phyloP scores from a whole-genome alignment of 2,113 vertebrate genomes.

The Strix aluco region DNA sequence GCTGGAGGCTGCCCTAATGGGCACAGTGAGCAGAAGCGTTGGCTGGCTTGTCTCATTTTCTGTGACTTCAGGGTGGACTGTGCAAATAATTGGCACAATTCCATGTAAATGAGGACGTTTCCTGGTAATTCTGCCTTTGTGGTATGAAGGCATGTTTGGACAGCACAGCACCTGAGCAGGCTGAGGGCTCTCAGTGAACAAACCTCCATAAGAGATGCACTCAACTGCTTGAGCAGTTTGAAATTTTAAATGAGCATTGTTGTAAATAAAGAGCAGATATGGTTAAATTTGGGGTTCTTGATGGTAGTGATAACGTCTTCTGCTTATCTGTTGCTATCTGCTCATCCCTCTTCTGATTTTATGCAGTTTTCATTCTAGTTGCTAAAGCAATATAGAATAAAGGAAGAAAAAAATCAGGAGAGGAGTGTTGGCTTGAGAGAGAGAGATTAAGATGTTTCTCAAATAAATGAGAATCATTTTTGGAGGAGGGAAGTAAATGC shows the following conservation, averaged over 20 bases:
- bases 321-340: background rate
- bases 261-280: background rate
- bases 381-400: background rate
- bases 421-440: background rate
- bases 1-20: background rate
- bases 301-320: background rate
- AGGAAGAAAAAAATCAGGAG: background rate
- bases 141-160: background rate
- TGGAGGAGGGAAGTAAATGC: background rate
- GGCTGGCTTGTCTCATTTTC: background rate
- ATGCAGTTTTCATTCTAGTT: background rate
- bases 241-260: background rate
- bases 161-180: background rate
- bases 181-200: rapidly evolving
- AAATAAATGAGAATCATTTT: background rate
- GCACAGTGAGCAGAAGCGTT: background rate
- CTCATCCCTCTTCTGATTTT: background rate
- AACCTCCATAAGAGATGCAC: background rate
- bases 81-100: background rate
- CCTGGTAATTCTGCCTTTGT: background rate
- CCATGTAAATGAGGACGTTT: background rate
- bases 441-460: background rate
- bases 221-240: background rate
- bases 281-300: background rate
- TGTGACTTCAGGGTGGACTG: background rate